phyloP scores from a whole-genome alignment of 2,888 invertebrate genomes.

The Shargacucullia verbasci region DNA sequence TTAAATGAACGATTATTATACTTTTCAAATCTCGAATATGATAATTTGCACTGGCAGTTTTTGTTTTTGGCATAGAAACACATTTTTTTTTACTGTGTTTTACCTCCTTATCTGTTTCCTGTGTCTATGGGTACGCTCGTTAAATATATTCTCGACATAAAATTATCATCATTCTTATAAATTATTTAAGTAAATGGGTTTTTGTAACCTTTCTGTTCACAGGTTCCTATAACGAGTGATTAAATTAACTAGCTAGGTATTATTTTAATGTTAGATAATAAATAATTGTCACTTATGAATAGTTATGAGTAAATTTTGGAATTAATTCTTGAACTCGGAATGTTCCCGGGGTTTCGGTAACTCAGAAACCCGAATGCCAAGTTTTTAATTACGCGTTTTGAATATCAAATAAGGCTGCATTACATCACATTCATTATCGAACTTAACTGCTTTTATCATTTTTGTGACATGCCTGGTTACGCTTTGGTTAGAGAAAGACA shows the following conservation, averaged over 20 bases:
- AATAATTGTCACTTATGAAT: conserved; percentile 45
- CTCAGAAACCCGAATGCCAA: conserved; percentile 32
- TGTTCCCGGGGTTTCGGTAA: conserved; percentile 40
- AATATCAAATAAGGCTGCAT: conserved; percentile 38
- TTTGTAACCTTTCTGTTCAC: conserved; percentile 20
- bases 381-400: conserved; percentile 39
- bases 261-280: conserved; percentile 42
- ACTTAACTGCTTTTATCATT: conserved; percentile 4
- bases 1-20: conserved; percentile 34
- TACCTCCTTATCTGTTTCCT: conserved; percentile 12
- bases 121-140: not conserved
- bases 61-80: conserved; percentile 2
- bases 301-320: conserved; percentile 35
- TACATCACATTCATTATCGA: conserved; percentile 27
- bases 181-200: conserved; percentile 18
- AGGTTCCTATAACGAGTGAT: conserved; percentile 33
- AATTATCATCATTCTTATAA: conserved; percentile 21
- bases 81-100: not conserved
- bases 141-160: conserved; percentile 21
- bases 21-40: conserved; percentile 9
- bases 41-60: conserved; percentile 21
- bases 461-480: not conserved
- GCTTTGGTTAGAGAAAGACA: too few species aligned
- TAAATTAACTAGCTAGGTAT: conserved; percentile 31
- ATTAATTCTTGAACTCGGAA: conserved; percentile 33